Conservation (phyloP, 2,797 vertebrate genomes). For the Sebastes trivittatus region DNA sequence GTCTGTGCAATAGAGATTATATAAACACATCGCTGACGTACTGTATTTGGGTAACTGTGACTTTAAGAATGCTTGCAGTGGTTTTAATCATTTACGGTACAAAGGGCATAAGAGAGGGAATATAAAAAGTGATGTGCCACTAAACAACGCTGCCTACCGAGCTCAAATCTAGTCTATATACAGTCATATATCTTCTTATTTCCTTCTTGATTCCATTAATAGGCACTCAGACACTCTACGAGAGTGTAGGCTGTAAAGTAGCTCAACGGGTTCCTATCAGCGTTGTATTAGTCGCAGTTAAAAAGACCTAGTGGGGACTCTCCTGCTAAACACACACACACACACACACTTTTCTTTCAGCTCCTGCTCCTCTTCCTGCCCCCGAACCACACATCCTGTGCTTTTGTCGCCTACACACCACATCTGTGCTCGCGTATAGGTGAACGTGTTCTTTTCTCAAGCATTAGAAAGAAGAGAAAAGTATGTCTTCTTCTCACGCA, state of each 20-base stretch:
- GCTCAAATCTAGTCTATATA: neutral
- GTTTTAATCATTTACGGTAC: neutral
- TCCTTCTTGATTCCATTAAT: neutral
- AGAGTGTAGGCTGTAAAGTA: conserved; percentile 17
- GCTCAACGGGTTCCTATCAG: neutral
- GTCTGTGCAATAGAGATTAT: neutral
- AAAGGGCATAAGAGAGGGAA: neutral
- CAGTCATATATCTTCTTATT: neutral
- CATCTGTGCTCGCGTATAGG: conserved; percentile 61
- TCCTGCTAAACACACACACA: conserved; percentile 34
- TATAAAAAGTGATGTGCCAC: neutral
- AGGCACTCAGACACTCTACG: neutral
- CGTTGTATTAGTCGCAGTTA: conserved; percentile 23
- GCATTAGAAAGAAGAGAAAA: neutral
- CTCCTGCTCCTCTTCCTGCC: conserved; percentile 80
- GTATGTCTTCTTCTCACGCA: neutral
- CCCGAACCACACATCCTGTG: conserved; percentile 80
- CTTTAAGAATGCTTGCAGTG: neutral
- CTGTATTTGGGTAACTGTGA: neutral
- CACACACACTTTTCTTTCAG: conserved; percentile 33
- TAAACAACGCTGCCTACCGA: neutral
- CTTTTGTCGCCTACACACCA: conserved; percentile 69
- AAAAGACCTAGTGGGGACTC: conserved; percentile 38
- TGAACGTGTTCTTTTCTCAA: conserved; percentile 41
- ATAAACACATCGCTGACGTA: neutral